Evolutionary conservation across 2,888 invertebrate species (phyloP).

Genomic region (Agriopis leucophaearia): DNA sequence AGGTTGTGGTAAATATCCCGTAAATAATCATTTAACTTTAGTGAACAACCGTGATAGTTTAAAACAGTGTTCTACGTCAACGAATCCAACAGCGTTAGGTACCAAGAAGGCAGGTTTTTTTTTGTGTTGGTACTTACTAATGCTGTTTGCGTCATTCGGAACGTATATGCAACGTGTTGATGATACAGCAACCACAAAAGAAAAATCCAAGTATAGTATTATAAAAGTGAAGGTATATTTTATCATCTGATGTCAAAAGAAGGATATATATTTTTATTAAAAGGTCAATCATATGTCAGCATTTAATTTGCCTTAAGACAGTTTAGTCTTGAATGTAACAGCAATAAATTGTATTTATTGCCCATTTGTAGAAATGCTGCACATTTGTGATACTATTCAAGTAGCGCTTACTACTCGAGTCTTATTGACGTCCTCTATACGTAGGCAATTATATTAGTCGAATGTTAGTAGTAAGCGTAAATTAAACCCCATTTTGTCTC

Average conservation of each 20-base stretch:
- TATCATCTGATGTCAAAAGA: slow-evolving; percentile 11
- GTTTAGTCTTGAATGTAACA: slow-evolving; percentile 76
- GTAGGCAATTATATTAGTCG: slow-evolving; percentile 83
- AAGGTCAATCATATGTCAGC: slow-evolving; percentile 59
- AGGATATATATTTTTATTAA: slow-evolving; percentile 40
- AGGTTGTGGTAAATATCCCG: too few relatives aligned
- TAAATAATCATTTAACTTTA: too few relatives aligned
- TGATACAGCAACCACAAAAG: not conserved
- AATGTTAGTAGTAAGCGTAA: slow-evolving; percentile 78
- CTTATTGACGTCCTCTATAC: slow-evolving; percentile 80
- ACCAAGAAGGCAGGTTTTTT: too few relatives aligned
- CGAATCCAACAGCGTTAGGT: too few relatives aligned
- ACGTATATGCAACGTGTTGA: not conserved
- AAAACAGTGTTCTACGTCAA: too few relatives aligned
- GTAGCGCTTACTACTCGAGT: slow-evolving; percentile 78
- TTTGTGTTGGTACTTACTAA: too few relatives aligned
- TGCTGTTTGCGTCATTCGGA: too few relatives aligned
- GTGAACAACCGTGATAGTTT: too few relatives aligned
- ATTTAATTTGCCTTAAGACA: slow-evolving; percentile 81
- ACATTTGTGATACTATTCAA: slow-evolving; percentile 81
- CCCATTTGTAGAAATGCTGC: slow-evolving; percentile 77
- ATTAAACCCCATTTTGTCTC: slow-evolving; percentile 74
- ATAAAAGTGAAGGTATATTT: slow-evolving; percentile 7
- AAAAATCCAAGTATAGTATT: not conserved
- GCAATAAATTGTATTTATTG: slow-evolving; percentile 77